A percentile compares a stretch with the other conserved stretches of the same genome.
Evolutionary conservation across 2,888 invertebrate species (phyloP).

Genomic region (Oasisia sp.): DNA sequence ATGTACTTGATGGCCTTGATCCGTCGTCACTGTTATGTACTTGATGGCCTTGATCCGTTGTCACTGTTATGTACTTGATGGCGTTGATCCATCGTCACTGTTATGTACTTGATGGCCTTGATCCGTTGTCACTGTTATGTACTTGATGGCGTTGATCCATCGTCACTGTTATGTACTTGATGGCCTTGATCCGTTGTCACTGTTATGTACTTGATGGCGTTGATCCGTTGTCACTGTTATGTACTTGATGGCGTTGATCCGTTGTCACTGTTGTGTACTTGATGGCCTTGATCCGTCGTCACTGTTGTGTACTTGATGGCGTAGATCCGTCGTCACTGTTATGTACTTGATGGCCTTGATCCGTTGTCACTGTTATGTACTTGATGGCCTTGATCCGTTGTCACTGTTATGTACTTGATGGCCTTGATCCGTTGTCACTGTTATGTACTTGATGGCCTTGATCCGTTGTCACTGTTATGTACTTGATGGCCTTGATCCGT

Average conservation of each 20-base stretch:
- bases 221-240: background rate
- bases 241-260: background rate
- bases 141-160: background rate
- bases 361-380: background rate
- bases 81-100: background rate
- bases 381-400: background rate
- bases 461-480: background rate
- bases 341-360: background rate
- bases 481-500: background rate
- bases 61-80: background rate
- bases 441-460: background rate
- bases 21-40: background rate
- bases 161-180: background rate
- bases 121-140: background rate
- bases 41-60: background rate
- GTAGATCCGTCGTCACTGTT: background rate
- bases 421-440: background rate
- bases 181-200: background rate
- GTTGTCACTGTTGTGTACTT: constrained; percentile 49
- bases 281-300: background rate
- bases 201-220: background rate
- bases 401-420: background rate
- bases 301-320: constrained; percentile 49
- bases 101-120: background rate
- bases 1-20: background rate